Evolutionary conservation across 2,113 vertebrate genomes (phyloP).

Genomic region (Asarcornis scutulata): DNA sequence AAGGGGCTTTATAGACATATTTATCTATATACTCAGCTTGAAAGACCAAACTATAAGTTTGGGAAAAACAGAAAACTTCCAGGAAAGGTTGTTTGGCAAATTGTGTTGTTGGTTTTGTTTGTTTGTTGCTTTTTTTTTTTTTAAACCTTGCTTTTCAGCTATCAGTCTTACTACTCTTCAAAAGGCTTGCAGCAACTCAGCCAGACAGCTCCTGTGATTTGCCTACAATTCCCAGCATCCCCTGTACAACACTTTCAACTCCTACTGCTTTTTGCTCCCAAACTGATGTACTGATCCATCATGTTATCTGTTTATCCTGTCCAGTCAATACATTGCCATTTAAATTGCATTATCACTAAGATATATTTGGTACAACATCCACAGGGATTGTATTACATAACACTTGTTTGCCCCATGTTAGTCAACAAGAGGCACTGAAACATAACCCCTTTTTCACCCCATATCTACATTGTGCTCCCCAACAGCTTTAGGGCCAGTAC

Average conservation of each 20-base stretch:
- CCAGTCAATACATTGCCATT: slow-evolving; percentile 35
- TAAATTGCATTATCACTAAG: not conserved
- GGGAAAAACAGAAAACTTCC: not conserved
- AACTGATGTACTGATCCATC: not conserved
- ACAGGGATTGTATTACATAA: slow-evolving; percentile 36
- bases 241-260: not conserved
- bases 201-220: not conserved
- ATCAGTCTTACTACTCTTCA: not conserved
- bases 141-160: not conserved
- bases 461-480: not conserved
- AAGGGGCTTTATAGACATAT: not conserved
- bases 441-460: not conserved
- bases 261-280: not conserved
- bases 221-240: not conserved
- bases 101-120: not conserved
- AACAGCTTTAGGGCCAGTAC: not conserved
- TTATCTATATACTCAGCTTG: not conserved
- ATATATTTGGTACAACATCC: slow-evolving; percentile 36
- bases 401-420: not conserved
- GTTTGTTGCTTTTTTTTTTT: not conserved
- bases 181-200: not conserved
- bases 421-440: not conserved
- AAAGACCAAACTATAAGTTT: not conserved
- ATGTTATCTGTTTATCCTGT: slow-evolving; percentile 19
- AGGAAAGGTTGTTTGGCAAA: not conserved